Evolutionary conservation across 2,113 vertebrate species (phyloP).

Genomic region (Oryzias curvinotus): DNA sequence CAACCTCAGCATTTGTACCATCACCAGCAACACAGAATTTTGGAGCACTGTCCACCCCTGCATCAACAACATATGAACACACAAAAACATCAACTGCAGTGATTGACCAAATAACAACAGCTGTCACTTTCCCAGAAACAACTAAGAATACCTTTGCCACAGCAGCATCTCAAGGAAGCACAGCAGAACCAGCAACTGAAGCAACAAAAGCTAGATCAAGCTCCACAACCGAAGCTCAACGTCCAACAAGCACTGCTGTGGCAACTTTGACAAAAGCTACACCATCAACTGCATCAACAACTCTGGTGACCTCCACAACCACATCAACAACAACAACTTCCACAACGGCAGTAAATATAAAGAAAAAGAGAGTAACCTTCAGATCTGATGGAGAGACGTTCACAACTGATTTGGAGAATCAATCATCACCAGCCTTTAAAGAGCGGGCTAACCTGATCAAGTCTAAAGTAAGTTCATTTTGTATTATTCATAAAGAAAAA

Average conservation of each 20-base stretch:
- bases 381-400: slow-evolving; percentile 10
- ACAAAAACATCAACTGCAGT: background rate
- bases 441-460: background rate
- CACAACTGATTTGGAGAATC: slow-evolving; percentile 3
- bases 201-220: too few species aligned
- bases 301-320: background rate
- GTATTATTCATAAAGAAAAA: too few species aligned
- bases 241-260: too few species aligned
- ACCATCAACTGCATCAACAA: background rate
- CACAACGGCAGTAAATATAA: background rate
- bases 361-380: background rate
- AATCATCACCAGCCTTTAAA: background rate
- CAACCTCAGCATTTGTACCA: background rate
- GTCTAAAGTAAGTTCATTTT: slow-evolving; percentile 3
- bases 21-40: background rate
- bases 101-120: too few species aligned
- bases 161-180: too few species aligned
- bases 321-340: background rate
- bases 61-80: background rate
- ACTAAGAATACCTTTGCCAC: too few species aligned
- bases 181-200: too few species aligned
- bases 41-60: background rate
- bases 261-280: background rate
- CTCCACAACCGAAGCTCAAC: too few species aligned
- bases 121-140: too few species aligned